Conservation (phyloP, 2,113 vertebrate genomes). For the Dasyornis broadbenti region DNA sequence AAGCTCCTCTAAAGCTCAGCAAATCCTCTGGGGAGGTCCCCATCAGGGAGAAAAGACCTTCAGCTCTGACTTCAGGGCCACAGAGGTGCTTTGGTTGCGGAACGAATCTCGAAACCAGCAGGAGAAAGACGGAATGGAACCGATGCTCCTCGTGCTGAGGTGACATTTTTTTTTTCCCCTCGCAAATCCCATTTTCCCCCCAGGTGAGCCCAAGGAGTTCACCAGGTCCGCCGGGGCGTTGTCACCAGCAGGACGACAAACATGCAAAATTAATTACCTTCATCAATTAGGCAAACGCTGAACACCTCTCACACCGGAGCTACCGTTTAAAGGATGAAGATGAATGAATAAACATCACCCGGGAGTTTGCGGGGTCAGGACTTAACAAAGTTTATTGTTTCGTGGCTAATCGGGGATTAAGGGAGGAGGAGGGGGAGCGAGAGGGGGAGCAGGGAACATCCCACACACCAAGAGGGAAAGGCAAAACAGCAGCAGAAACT, state of each 20-base stretch:
- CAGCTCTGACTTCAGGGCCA: neutral
- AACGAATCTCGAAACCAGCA: neutral
- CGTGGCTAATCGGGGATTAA: neutral
- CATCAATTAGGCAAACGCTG: neutral
- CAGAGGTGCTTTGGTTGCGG: accelerated
- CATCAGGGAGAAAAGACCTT: neutral
- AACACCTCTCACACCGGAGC: neutral
- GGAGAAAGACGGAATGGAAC: neutral
- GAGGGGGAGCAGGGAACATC: neutral
- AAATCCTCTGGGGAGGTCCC: neutral
- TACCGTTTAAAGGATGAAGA: neutral
- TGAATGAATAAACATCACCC: neutral
- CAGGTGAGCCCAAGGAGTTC: accelerated
- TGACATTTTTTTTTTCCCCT: neutral
- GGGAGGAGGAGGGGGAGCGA: neutral
- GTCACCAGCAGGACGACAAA: neutral
- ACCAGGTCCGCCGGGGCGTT: accelerated
- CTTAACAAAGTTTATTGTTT: neutral
- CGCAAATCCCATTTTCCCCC: neutral
- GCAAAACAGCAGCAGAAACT: neutral
- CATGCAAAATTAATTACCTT: neutral
- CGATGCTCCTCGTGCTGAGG: neutral
- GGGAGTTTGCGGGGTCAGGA: neutral
- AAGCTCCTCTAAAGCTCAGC: neutral
- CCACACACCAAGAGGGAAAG: neutral